Percentiles rank a stretch among this genome's conserved stretches.
These are phyloP conservation scores for Zaprionus africanus DNA, from an alignment of 1,140 invertebrate species.

Conservation along the genomic window DNA sequence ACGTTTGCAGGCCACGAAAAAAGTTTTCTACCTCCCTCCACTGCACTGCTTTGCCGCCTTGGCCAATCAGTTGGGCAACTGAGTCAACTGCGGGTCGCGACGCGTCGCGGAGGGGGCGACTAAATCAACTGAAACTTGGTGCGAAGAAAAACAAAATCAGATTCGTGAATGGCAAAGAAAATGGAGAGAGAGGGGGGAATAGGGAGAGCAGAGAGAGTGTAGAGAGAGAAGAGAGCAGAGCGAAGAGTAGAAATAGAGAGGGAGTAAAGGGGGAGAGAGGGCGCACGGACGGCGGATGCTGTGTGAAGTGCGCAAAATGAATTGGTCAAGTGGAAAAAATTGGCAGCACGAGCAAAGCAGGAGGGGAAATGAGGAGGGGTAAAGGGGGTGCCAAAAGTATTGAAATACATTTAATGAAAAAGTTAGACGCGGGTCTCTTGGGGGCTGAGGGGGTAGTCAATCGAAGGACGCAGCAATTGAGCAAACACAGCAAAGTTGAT, in stretches of 20 bases:
- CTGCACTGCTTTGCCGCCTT: too few species aligned
- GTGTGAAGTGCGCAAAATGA: constrained; percentile 68
- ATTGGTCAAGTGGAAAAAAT: constrained; percentile 82
- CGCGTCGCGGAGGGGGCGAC: constrained; percentile 60
- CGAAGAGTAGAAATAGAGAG: not conserved
- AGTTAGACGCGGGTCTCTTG: constrained; percentile 63
- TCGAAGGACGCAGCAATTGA: constrained; percentile 48
- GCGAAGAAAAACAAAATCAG: constrained; percentile 82
- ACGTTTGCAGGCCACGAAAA: constrained; percentile 33
- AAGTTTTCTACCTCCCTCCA: constrained; percentile 45
- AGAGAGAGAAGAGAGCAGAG: constrained; percentile 15
- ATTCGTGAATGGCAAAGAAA: constrained; percentile 44
- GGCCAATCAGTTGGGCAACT: constrained; percentile 70
- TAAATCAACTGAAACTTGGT: constrained; percentile 82
- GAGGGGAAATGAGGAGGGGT: not conserved
- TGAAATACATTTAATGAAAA: constrained; percentile 83
- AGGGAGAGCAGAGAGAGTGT: not conserved
- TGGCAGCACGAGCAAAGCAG: constrained; percentile 51
- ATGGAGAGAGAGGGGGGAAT: not conserved
- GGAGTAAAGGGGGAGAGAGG: constrained; percentile 1
- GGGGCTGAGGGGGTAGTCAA: constrained; percentile 27
- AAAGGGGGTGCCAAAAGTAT: constrained; percentile 63
- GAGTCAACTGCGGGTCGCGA: constrained; percentile 53
- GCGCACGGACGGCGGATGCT: not conserved
- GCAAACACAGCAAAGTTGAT: constrained; percentile 60